phyloP scores from a whole-genome alignment of 2,888 invertebrate genomes.

The Barypeithes pellucidus region DNA sequence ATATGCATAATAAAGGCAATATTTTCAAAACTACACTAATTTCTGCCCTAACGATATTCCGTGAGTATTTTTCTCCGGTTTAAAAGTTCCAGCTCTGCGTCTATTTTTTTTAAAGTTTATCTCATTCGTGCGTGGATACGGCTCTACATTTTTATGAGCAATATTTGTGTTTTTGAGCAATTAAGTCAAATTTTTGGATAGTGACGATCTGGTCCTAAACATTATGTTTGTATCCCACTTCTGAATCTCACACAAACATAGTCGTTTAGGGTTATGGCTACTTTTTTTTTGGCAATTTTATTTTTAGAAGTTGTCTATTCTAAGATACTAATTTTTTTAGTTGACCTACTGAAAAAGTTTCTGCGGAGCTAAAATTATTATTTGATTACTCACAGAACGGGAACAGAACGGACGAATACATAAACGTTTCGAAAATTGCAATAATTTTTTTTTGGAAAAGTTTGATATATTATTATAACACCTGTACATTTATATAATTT shows the following conservation, averaged over 20 bases:
- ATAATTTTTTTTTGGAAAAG: background rate
- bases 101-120: background rate
- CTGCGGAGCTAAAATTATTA: no score
- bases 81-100: slow-evolving; percentile 4
- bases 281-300: no score
- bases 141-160: slow-evolving; percentile 16
- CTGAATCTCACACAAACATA: no score
- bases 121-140: background rate
- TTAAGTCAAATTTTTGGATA: background rate
- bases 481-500: slow-evolving; percentile 24
- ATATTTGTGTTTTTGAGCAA: slow-evolving; percentile 11
- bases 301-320: no score
- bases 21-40: background rate
- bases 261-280: no score
- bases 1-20: no score
- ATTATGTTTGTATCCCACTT: no score
- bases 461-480: slow-evolving; percentile 7
- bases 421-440: background rate
- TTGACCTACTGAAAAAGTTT: no score
- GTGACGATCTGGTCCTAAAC: background rate
- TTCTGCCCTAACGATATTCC: background rate
- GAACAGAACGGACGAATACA: no score
- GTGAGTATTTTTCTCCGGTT: slow-evolving; percentile 18
- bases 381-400: no score
- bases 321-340: no score